Conservation (phyloP, 2,797 vertebrate genomes). For the Apodemus agrarius region DNA sequence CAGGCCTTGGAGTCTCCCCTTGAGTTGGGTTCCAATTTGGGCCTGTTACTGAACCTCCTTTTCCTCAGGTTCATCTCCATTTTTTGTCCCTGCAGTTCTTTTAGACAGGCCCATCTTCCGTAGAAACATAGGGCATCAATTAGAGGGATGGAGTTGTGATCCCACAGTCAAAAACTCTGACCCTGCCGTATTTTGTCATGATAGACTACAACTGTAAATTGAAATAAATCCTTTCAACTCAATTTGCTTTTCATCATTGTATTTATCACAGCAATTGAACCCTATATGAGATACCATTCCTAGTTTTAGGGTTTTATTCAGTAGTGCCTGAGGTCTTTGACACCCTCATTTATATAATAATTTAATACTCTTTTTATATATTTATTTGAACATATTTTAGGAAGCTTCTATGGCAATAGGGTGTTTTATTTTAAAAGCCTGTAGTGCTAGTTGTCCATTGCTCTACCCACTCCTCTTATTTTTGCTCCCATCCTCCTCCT, state of each 20-base stretch:
- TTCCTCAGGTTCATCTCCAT: no score
- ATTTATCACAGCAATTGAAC: neutral
- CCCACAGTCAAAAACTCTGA: neutral
- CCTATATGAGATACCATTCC: neutral
- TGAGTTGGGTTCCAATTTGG: no score
- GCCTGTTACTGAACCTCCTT: no score
- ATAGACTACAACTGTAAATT: neutral
- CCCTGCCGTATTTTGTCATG: neutral
- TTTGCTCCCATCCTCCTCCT: neutral
- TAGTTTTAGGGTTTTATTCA: neutral
- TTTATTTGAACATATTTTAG: neutral
- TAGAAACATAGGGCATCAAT: neutral
- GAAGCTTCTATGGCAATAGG: neutral
- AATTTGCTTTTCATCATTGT: neutral
- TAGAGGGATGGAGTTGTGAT: neutral
- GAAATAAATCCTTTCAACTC: neutral
- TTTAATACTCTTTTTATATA: neutral
- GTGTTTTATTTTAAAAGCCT: neutral
- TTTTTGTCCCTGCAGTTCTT: no score
- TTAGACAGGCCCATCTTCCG: no score
- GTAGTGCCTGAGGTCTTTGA: neutral
- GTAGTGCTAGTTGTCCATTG: neutral
- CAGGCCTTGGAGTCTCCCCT: no score
- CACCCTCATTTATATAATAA: neutral
- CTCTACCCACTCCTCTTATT: neutral